Percentiles rank a stretch among this genome's conserved stretches.
Conservation (phyloP, 2,113 vertebrate genomes). For the Leucoraja erinaceus region DNA sequence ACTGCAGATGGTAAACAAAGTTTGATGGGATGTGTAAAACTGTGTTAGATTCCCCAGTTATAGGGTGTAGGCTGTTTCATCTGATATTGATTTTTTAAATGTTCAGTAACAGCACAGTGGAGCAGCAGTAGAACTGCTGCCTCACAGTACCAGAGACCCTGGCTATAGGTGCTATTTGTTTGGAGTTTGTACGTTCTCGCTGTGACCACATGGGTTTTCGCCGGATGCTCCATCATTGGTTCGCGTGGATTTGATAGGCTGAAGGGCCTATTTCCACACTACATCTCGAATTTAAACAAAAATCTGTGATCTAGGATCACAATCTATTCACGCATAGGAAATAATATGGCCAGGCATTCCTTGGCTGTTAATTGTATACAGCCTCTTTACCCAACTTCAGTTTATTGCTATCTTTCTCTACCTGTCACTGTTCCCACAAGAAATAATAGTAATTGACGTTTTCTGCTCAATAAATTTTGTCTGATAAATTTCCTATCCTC, state of each 20-base stretch:
- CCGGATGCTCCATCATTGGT: too few species aligned
- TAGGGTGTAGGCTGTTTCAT: not conserved
- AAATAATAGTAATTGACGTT: not conserved
- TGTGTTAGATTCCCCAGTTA: not conserved
- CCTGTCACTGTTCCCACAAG: not conserved
- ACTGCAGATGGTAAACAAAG: not conserved
- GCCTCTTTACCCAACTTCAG: too few species aligned
- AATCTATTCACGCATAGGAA: too few species aligned
- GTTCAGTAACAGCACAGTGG: too few species aligned
- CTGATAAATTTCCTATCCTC: not conserved
- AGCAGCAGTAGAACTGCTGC: too few species aligned
- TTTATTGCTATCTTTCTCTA: not conserved
- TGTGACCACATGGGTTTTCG: too few species aligned
- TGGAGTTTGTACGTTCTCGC: too few species aligned
- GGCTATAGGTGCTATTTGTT: too few species aligned
- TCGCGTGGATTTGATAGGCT: too few species aligned
- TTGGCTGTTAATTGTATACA: not conserved
- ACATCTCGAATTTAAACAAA: not conserved
- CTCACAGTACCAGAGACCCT: too few species aligned
- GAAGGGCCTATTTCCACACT: too few species aligned
- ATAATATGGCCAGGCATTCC: not conserved
- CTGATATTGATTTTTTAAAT: not conserved
- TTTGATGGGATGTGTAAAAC: not conserved
- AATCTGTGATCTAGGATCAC: not conserved
- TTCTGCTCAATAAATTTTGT: not conserved